These are phyloP conservation scores for Hydropsyche tenuis DNA, from an alignment of 1,140 invertebrate species.

Conservation along the genomic window DNA sequence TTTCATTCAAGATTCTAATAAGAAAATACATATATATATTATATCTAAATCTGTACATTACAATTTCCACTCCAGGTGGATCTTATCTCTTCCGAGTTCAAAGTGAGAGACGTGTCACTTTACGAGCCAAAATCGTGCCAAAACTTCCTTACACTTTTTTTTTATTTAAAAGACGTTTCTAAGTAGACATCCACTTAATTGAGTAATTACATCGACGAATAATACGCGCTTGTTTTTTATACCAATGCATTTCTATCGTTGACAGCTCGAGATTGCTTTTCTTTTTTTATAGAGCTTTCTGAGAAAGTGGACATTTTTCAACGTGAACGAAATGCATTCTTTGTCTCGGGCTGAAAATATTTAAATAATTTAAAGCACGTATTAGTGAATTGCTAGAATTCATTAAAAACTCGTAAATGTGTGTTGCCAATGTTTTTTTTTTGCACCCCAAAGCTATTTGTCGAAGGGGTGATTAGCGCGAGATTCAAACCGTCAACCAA, in stretches of 20 bases:
- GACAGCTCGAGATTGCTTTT: background rate
- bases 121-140: constrained; percentile 41
- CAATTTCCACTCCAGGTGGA: constrained; percentile 42
- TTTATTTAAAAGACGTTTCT: background rate
- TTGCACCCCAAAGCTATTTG: constrained; percentile 13
- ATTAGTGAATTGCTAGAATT: too few relatives aligned
- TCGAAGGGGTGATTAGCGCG: constrained; percentile 23
- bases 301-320: too few relatives aligned
- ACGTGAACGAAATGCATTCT: background rate
- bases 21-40: background rate
- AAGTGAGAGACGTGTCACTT: constrained; percentile 42
- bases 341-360: background rate
- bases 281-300: background rate
- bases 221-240: constrained; percentile 4
- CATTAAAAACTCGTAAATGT: too few relatives aligned
- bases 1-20: background rate
- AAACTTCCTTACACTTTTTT: constrained; percentile 32
- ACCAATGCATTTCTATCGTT: background rate
- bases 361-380: too few relatives aligned
- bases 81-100: constrained; percentile 45
- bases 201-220: constrained; percentile 49
- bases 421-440: background rate
- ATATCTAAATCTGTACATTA: background rate
- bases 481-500: background rate
- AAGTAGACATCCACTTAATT: constrained; percentile 44